Base-by-base conservation (phyloP, 2,888 invertebrate genomes). In the Zelleria hepariella region DNA sequence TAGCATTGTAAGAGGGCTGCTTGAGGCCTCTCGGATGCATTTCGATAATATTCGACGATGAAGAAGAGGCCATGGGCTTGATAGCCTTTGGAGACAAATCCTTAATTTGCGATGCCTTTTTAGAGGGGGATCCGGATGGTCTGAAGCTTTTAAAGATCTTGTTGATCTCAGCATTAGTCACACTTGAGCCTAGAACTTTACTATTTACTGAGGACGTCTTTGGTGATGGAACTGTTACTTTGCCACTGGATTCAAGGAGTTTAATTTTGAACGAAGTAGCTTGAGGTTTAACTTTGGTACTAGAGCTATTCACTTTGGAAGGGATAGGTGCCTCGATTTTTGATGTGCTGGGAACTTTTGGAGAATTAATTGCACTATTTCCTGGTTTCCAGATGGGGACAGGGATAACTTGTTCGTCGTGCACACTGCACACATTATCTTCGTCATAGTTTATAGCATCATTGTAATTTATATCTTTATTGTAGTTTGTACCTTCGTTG, bases 371-470 rank as follows among this genome's bases (percentile, higher is more conserved):
- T 61, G 68, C 68, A 66, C 75, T 77, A 51, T 63, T 67, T 61
- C 78, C 79, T 0, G 82, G 75, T 59, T 70, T 73, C 88, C 88
- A 88, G 5, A 72, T 68, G 0, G 86, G 86, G 26, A 84, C 76
- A 0, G 86, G 85, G 52, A 83, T 72, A 32, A 80, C 64, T 71
- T 85, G 79, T 56, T 75, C 76, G 69, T 87, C 85, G 60, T 80
- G 72, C 15, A 88, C 86, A 69, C 77, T 76, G 66, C 86, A 87
- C 60, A 78, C 71, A n/a, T n/a, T n/a, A 65, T 63, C 62, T 67
- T 42, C 15, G 32, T 42, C 10, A 4, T 42, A 15, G 64, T 15
- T 58, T 48, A 5, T 85, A 86, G 86, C 86, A 80, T 81, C 76
- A 58, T 69, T 62, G 62, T n/a, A n/a, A n/a, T n/a, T n/a, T n/a